Base-by-base conservation (phyloP, 1,140 invertebrate species). In the Procambarus virginalis region DNA sequence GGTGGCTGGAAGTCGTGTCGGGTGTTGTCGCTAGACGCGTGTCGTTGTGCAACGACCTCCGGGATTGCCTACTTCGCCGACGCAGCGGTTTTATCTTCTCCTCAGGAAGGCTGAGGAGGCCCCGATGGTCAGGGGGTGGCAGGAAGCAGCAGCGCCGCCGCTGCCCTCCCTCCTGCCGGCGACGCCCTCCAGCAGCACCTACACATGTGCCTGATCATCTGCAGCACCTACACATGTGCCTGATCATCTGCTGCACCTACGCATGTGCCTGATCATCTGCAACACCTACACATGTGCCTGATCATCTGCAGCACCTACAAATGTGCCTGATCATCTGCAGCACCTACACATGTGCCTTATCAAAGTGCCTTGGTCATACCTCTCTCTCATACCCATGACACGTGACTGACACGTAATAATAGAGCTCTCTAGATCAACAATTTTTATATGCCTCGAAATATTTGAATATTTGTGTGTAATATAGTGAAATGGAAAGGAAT, bases 61-160 rank as follows among this genome's bases (percentile, higher is more conserved):
- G 34, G 34, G 34, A 34, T 34, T 34, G 34, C 34, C 34, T 34
- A 34, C 34, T 0, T 34, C 34, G 34, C 34, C 58, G 49, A 48
- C 78, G 45, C 60, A 49, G 22, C 45, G 60, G 49, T 22, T 10
- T 49, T 10, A 68, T 22, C 22, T 78, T 8, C 22, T 55, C 60
- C 48, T 51, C 85, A 60, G 77, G 48, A 80, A 60, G 58, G 70
- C 48, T 46, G 85, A 2, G 48, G 45, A 76, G 64, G 78, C 46
- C 45, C n/a, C 70, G 45, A 34, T 14, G 60, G 60, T 20, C n/a
- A n/a, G 22, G 68, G 68, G 80, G 80, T 34, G 58, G 80, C 80
- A 46, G 34, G 58, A 17, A 49, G 17, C 9, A 4, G 3, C 10
- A 20, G n/a, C 68, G 68, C 3, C 68, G n/a, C n/a, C 20, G 10